phyloP scores from a whole-genome alignment of 2,113 vertebrate species.

The Podocnemis expansa region DNA sequence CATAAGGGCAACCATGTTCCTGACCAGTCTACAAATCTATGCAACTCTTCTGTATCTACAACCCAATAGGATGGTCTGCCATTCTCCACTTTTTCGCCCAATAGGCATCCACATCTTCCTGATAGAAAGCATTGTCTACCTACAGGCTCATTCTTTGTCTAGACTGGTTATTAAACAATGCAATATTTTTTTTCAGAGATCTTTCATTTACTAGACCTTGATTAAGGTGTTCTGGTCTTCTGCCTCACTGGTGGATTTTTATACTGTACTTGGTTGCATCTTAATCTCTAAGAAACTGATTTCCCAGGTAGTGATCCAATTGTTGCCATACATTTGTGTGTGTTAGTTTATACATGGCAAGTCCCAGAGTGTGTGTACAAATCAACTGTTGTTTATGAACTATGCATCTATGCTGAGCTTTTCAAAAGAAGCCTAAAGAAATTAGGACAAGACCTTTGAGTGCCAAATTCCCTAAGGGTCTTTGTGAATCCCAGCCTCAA shows the following conservation, averaged over 20 bases:
- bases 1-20: accelerated
- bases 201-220: not conserved
- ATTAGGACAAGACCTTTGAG: not conserved
- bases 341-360: not conserved
- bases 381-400: not conserved
- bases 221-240: not conserved
- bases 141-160: not conserved
- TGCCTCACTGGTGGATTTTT: not conserved
- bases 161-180: not conserved
- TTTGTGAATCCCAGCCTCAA: not conserved
- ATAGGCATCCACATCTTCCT: not conserved
- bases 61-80: accelerated
- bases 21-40: not conserved
- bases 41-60: not conserved
- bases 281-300: not conserved
- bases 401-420: not conserved
- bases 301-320: not conserved
- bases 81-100: accelerated
- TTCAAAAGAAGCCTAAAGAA: not conserved
- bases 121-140: not conserved
- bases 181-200: not conserved
- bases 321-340: not conserved
- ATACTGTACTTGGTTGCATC: not conserved
- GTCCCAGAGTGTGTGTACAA: not conserved
- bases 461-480: not conserved